A percentile compares a stretch with the other conserved stretches of the same genome.
Conservation (phyloP, 2,113 vertebrate genomes). For the Rynchops niger region DNA sequence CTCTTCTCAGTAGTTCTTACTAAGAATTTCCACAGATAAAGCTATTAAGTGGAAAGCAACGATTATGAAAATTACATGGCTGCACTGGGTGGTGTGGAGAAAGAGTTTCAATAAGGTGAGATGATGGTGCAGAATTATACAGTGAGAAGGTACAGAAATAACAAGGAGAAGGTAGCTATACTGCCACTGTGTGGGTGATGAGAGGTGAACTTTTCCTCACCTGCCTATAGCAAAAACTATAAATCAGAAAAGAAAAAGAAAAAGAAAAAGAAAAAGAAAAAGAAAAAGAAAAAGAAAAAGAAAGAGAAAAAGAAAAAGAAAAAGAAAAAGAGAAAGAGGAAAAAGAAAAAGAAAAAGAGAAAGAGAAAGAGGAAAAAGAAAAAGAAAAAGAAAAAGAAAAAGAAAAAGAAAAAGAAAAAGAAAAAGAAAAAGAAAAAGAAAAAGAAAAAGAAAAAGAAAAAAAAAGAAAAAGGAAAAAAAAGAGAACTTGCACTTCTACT, state of each 20-base stretch:
- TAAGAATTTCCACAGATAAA: neutral
- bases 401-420: too few species aligned
- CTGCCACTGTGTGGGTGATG: neutral
- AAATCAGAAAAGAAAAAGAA: neutral
- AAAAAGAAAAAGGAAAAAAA: too few species aligned
- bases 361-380: too few species aligned
- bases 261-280: too few species aligned
- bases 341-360: too few species aligned
- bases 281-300: too few species aligned
- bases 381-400: too few species aligned
- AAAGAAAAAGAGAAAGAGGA: too few species aligned
- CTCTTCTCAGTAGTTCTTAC: neutral
- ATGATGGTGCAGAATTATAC: neutral
- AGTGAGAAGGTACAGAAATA: neutral
- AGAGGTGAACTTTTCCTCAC: neutral
- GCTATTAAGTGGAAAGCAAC: neutral
- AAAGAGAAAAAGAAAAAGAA: too few species aligned
- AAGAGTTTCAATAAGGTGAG: neutral
- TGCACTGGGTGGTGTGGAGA: neutral
- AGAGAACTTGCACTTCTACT: neutral
- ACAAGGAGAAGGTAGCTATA: neutral
- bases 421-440: too few species aligned
- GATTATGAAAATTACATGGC: neutral
- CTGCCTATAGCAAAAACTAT: neutral
- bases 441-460: too few species aligned